Conservation (phyloP, 2,888 invertebrate species). For the Hofmannophila pseudospretella region DNA sequence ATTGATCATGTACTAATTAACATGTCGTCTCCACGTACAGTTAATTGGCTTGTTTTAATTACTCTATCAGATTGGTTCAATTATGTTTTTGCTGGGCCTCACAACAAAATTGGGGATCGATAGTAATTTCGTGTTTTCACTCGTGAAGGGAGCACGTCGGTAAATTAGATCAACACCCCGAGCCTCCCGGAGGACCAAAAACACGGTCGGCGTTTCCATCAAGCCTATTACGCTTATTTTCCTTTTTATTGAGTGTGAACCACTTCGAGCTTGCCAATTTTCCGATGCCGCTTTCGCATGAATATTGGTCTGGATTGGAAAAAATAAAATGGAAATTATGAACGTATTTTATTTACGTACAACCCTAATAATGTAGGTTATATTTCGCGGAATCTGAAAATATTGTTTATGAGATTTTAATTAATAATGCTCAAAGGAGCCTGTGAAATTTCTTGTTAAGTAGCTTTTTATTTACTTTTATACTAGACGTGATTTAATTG, state of each 20-base stretch:
- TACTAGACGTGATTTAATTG: too few species aligned
- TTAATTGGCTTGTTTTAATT: slow-evolving; percentile 32
- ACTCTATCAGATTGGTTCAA: slow-evolving; percentile 11
- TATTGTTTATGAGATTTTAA: too few species aligned
- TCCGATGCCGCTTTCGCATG: slow-evolving; percentile 25
- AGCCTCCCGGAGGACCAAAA: slow-evolving; percentile 32
- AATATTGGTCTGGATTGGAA: slow-evolving; percentile 26
- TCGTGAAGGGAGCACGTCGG: slow-evolving; percentile 23
- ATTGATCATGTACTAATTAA: slow-evolving; percentile 48
- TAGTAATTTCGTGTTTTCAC: slow-evolving; percentile 28
- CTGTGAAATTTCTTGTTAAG: too few species aligned
- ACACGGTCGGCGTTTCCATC: slow-evolving; percentile 37
- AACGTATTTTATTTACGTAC: slow-evolving; percentile 12
- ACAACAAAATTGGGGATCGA: slow-evolving; percentile 14
- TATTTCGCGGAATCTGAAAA: too few species aligned
- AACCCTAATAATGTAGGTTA: too few species aligned
- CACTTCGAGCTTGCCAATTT: slow-evolving; percentile 26
- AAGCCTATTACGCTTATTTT: slow-evolving; percentile 44
- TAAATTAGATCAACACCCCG: slow-evolving; percentile 47
- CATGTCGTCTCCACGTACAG: slow-evolving; percentile 32
- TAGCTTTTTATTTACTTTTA: too few species aligned
- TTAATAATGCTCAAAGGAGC: too few species aligned
- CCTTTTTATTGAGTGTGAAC: slow-evolving; percentile 41
- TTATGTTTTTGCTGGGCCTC: slow-evolving; percentile 10
- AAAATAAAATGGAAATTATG: slow-evolving; percentile 24